Base-by-base conservation (phyloP, 1,140 invertebrate genomes). In the Dendroctonus valens region DNA sequence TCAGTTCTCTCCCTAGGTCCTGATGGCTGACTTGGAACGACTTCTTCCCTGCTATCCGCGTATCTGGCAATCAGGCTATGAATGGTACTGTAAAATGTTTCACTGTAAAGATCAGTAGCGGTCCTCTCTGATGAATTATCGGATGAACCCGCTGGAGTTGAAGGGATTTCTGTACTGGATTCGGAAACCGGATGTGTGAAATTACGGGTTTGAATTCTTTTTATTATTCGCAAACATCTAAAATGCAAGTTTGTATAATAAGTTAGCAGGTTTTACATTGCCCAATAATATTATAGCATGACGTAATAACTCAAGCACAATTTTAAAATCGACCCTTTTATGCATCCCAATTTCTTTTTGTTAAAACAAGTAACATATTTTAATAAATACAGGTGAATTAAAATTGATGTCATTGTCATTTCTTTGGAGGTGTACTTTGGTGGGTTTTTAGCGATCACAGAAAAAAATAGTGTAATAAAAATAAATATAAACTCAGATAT, bases 211-310 rank as follows among this genome's bases (percentile, higher is more conserved):
- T 62, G 38, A 9, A 37, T 49, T 52, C 62, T 57, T 14, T 39
- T 59, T 9, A 72, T 67, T 2, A 60, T 69, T 11, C 71, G 60
- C 58, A 72, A 66, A 59, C 65, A 70, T 37, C 70, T 65, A 51
- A 54, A 57, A 6, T 39, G 11, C 26, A 26, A 26, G 26, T 26
- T 26, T 26, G 26, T n/a, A n/a, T n/a, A n/a, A n/a, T n/a, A n/a
- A n/a, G n/a, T n/a, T n/a, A n/a, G n/a, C n/a, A n/a, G n/a, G n/a
- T n/a, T n/a, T n/a, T n/a, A n/a, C n/a, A n/a, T n/a, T n/a, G n/a
- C n/a, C n/a, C n/a, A n/a, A n/a, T n/a, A n/a, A n/a, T n/a, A n/a
- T n/a, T n/a, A n/a, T n/a, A n/a, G n/a, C n/a, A n/a, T n/a, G n/a
- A n/a, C n/a, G n/a, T n/a, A n/a, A n/a, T n/a, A n/a, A n/a, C n/a